Base-by-base conservation (phyloP, 2,797 vertebrate genomes). In the Oreochromis grahami region DNA sequence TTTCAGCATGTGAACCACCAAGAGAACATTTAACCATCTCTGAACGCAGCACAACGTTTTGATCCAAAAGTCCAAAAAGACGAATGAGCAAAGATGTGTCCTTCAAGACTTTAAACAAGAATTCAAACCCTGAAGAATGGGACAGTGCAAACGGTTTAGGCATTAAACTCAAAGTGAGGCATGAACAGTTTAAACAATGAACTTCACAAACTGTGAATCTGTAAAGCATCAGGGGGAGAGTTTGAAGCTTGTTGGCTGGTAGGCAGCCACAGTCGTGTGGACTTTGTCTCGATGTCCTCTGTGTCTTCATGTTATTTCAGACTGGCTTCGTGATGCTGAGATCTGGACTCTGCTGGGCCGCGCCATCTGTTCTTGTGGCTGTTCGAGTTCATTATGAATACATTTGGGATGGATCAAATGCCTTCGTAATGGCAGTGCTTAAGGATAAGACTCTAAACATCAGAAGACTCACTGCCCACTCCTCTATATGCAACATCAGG, bases 41-140 rank as follows among this genome's bases (percentile, higher is more conserved):
- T 68, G n/a, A 68, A 41, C 2, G n/a, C 63, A 68, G n/a, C n/a
- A 24, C 36, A 9, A 0, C 3, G 7, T 24, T 21, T 65, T 0
- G n/a, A 41, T 41, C 12, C 36, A 8, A 41, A 65, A 24, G 36
- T 41, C 60, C 36, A 24, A 65, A 65, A 24, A 41, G 7, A 41
- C n/a, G 1, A 68, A 3, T 0, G n/a, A 68, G 7, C 34, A 63
- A 38, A 63, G 38, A 63, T 21, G 10, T 38, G 19, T 63, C 58
- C 34, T 21, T 21, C 36, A 68, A 10, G 36, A 21, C 63, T 68
- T 15, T 68, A 24, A 68, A 41, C n/a, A 41, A 24, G 63, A 41
- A 9, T 2, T 5, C 0, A 43, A 41, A 68, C 38, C 63, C n/a
- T 9, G 36, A 68, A 24, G 34, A 63, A 63, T 11, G 19, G 3